Evolutionary conservation across 2,888 invertebrate genomes (phyloP).

Genomic region (Chironomus riparius): DNA sequence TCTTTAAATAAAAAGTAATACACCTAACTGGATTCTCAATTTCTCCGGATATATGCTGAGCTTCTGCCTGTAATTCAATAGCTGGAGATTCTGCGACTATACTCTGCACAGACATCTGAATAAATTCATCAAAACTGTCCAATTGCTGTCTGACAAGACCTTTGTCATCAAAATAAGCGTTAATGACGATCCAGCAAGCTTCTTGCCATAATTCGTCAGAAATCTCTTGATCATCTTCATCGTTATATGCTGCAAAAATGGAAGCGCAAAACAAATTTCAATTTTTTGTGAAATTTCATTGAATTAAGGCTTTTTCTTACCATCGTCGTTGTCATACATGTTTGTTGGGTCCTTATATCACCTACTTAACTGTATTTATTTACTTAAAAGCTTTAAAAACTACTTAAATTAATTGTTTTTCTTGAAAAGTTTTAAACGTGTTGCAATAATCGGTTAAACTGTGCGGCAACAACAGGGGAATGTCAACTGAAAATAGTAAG

Average conservation of each 20-base stretch:
- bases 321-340: slow-evolving; percentile 27
- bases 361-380: not conserved
- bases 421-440: too few species aligned
- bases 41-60: slow-evolving; percentile 90
- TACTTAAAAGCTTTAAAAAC: not conserved
- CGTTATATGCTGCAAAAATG: slow-evolving; percentile 43
- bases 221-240: slow-evolving; percentile 87
- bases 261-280: not conserved
- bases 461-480: too few species aligned
- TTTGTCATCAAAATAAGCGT: slow-evolving; percentile 99
- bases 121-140: slow-evolving; percentile 99
- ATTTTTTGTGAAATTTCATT: not conserved
- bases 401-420: not conserved
- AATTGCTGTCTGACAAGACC: slow-evolving; percentile 97
- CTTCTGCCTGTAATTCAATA: slow-evolving; percentile 95
- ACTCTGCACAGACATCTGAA: slow-evolving; percentile 98
- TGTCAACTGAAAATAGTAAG: too few species aligned
- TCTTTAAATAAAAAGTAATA: not conserved
- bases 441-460: too few species aligned
- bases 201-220: slow-evolving; percentile 98
- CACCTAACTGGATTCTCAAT: slow-evolving; percentile 68
- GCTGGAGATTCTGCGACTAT: slow-evolving; percentile 99
- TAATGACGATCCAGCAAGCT: slow-evolving; percentile 99
- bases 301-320: not conserved
- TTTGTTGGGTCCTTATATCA: not conserved